Evolutionary conservation across 64 coral and sea anemone genomes (phyloP).

Genomic region (Montipora sp.): DNA sequence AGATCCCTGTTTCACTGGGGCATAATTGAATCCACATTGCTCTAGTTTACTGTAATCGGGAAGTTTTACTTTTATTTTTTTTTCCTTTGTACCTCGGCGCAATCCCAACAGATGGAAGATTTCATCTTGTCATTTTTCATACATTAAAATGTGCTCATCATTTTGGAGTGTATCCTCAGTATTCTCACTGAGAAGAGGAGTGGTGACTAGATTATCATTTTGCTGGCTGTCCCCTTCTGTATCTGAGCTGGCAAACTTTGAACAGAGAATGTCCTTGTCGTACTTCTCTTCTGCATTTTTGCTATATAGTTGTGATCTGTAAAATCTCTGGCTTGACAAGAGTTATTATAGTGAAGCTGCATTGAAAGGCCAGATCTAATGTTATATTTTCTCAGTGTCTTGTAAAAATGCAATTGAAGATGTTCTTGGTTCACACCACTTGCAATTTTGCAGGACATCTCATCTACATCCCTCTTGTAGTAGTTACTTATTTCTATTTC

Average conservation of each 20-base stretch:
- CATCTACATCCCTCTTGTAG: not conserved
- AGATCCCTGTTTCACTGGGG: not conserved
- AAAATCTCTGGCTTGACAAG: not conserved
- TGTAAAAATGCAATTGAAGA: slow-evolving; percentile 15
- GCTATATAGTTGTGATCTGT: not conserved
- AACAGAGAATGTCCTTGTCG: not conserved
- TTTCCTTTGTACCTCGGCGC: too few relatives aligned
- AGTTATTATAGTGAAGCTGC: not conserved
- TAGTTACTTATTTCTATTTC: not conserved
- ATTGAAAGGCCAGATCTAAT: slow-evolving; percentile 17
- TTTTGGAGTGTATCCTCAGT: not conserved
- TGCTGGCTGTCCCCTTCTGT: not conserved
- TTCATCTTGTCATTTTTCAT: too few relatives aligned
- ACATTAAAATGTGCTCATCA: not conserved
- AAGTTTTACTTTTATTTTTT: too few relatives aligned
- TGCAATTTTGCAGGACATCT: slow-evolving; percentile 10
- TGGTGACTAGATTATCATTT: not conserved
- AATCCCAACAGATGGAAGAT: too few relatives aligned
- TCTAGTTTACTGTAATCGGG: too few relatives aligned
- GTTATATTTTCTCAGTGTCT: slow-evolving; percentile 1
- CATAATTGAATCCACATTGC: not conserved
- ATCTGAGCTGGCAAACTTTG: slow-evolving; percentile 1
- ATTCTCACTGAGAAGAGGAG: not conserved
- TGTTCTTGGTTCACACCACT: not conserved
- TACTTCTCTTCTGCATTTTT: not conserved